Base-by-base conservation (phyloP, 2,888 invertebrate genomes). In the Aphidoletes aphidimyza region DNA sequence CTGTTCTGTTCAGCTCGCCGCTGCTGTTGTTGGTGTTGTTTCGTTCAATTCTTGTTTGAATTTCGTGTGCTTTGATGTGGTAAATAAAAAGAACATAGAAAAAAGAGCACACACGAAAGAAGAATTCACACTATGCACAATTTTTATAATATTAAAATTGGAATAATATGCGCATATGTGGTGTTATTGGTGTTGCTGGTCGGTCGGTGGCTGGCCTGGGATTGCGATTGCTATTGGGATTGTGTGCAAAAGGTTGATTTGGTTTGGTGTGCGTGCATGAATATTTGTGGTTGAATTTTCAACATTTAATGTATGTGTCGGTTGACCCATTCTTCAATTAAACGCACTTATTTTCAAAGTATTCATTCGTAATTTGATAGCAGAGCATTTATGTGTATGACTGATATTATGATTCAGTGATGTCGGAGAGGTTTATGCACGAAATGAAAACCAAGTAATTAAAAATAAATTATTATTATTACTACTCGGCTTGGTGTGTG, bases 301-400 rank as follows among this genome's bases (percentile, higher is more conserved):
- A 69, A n/a, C n/a, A n/a, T n/a, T 69, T 69, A 69, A 69, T 69
- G 69, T 69, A 69, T 69, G 30, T 30, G n/a, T 69, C 69, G 69
- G 69, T 69, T 69, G 69, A 69, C 34, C 69, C 69, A 69, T 69
- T 69, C 69, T 69, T 69, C 69, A 69, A 69, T 69, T 69, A 69
- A 69, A 69, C 69, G 69, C 69, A 69, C 69, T 69, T 69, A 69
- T 34, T 69, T n/a, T 69, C 3, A 34, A 69, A 30, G 14, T 30
- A 69, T 30, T 69, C n/a, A n/a, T 69, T 69, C 30, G 69, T 69
- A 69, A 30, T 69, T 69, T 69, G 30, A 69, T 69, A 69, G 5
- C n/a, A 69, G 69, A 14, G 69, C 69, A 69, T 69, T 69, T 69
- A 69, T 69, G 69, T 69, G 69, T 69, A 34, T 69, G 69, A 69